Percentiles rank a stretch among this genome's conserved stretches.
Conservation (phyloP, 2,113 vertebrate species). For the Cygnus buccinator region DNA sequence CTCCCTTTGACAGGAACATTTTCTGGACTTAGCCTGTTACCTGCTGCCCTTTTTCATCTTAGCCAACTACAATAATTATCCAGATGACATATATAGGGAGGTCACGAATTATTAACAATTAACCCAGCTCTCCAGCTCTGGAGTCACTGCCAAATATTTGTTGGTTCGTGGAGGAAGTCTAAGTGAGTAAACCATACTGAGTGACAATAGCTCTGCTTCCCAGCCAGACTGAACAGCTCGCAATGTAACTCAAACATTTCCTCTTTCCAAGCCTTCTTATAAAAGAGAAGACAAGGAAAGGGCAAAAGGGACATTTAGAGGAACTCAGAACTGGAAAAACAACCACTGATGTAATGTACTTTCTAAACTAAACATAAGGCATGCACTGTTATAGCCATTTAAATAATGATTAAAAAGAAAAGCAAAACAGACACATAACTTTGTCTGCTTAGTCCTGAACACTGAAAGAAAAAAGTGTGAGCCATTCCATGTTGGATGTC, state of each 20-base stretch:
- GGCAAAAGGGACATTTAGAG: conserved; percentile 49
- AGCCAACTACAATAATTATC: conserved; percentile 16
- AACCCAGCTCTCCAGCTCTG: conserved; percentile 4
- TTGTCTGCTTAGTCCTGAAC: neutral
- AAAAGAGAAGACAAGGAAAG: conserved; percentile 55
- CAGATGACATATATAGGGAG: conserved; percentile 28
- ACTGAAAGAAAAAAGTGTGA: conserved; percentile 31
- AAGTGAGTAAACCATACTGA: conserved; percentile 63
- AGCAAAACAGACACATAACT: neutral
- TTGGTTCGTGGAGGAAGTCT: conserved; percentile 53
- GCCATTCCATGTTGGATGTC: neutral
- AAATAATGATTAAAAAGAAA: conserved; percentile 22
- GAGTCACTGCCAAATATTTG: conserved; percentile 57
- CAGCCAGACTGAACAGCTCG: conserved; percentile 48
- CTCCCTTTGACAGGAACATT: neutral
- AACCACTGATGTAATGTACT: conserved; percentile 53
- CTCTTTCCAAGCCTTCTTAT: conserved; percentile 56
- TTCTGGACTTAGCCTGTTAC: neutral
- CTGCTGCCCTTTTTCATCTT: neutral
- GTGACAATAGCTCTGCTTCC: conserved; percentile 64
- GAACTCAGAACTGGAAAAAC: conserved; percentile 43
- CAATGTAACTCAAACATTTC: conserved; percentile 56
- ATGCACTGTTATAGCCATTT: neutral
- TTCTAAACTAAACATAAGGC: conserved; percentile 48
- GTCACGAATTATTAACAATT: conserved; percentile 57